Percentiles rank a stretch among this genome's conserved stretches.
Evolutionary conservation across 2,113 vertebrate genomes (phyloP).

Genomic region (Rutilus rutilus): DNA sequence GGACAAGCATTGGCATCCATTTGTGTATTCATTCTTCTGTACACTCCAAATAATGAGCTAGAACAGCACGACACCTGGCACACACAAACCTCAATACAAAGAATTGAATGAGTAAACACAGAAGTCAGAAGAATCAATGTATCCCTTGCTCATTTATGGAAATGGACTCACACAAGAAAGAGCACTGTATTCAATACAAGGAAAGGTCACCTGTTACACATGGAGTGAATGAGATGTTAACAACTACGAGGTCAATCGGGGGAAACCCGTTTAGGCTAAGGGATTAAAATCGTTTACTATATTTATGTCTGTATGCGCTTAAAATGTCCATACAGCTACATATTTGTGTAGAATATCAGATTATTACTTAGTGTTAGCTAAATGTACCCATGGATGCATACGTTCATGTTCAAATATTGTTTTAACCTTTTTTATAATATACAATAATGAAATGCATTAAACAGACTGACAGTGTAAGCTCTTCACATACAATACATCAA

Average conservation of each 20-base stretch:
- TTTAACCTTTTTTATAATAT: slow-evolving; percentile 80
- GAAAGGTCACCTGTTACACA: slow-evolving; percentile 89
- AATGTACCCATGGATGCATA: slow-evolving; percentile 83
- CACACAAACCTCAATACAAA: slow-evolving; percentile 89
- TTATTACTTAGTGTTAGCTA: slow-evolving; percentile 94
- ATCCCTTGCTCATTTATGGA: slow-evolving; percentile 87
- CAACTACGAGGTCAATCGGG: slow-evolving; percentile 82
- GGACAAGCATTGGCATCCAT: slow-evolving; percentile 80
- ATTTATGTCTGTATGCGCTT: slow-evolving; percentile 83
- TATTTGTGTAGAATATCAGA: slow-evolving; percentile 87
- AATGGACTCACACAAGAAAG: slow-evolving; percentile 95
- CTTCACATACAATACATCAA: slow-evolving; percentile 88
- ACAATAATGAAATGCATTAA: slow-evolving; percentile 92
- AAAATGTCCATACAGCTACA: slow-evolving; percentile 87
- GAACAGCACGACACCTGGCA: slow-evolving; percentile 99
- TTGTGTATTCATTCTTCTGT: slow-evolving; percentile 91
- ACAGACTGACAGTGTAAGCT: slow-evolving; percentile 92
- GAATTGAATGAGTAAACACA: slow-evolving; percentile 87
- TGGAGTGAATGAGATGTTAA: slow-evolving; percentile 87
- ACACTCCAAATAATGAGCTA: slow-evolving; percentile 94
- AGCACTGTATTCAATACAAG: slow-evolving; percentile 98
- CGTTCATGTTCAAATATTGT: slow-evolving; percentile 87
- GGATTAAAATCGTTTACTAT: slow-evolving; percentile 79
- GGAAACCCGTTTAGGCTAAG: slow-evolving; percentile 83
- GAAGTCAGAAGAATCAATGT: slow-evolving; percentile 81